Percentiles rank a stretch among this genome's conserved stretches.
phyloP scores from a whole-genome alignment of 2,888 invertebrate species.

The Priocnemis perturbator region DNA sequence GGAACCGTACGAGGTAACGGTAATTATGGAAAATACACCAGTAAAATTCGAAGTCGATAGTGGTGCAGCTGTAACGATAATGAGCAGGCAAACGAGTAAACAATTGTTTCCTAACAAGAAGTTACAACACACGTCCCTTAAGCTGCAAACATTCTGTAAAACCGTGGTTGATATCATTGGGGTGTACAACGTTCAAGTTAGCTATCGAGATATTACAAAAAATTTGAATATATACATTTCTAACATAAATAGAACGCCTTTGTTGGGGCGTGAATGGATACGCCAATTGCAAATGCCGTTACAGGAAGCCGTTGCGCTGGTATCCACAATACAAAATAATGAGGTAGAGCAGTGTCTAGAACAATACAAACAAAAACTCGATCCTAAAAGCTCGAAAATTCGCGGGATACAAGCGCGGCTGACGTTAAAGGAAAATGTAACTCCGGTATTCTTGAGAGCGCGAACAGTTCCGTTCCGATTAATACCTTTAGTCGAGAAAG shows the following conservation, averaged over 20 bases:
- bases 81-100: not conserved
- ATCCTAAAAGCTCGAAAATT: not conserved
- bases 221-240: slow-evolving; percentile 18
- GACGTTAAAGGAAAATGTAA: slow-evolving; percentile 12
- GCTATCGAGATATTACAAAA: not conserved
- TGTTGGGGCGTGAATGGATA: slow-evolving; percentile 30
- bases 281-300: slow-evolving; percentile 20
- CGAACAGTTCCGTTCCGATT: slow-evolving; percentile 5
- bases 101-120: not conserved
- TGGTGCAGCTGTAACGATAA: not conserved
- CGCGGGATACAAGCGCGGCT: too few relatives aligned
- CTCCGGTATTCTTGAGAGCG: not conserved
- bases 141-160: slow-evolving; percentile 19
- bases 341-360: not conserved
- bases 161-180: not conserved
- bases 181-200: not conserved
- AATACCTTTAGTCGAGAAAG: not conserved
- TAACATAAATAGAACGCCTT: not conserved
- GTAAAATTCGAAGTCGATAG: not conserved
- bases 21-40: not conserved
- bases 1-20: not conserved
- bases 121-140: too few relatives aligned
- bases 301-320: not conserved
- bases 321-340: not conserved
- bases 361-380: not conserved